phyloP scores from a whole-genome alignment of 2,113 vertebrate genomes.

The Prunella himalayana region DNA sequence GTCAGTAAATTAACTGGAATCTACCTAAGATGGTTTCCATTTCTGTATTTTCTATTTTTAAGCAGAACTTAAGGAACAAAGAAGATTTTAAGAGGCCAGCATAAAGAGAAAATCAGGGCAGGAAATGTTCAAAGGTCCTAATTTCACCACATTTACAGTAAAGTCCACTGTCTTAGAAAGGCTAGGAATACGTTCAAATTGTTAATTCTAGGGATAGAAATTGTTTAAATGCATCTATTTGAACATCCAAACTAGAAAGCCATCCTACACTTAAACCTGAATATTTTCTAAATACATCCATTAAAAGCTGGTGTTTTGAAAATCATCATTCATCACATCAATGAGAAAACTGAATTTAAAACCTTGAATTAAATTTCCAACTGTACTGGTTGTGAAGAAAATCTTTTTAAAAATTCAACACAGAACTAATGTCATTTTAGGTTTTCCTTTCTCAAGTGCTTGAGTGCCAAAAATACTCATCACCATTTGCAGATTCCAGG shows the following conservation, averaged over 20 bases:
- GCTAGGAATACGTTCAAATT: not conserved
- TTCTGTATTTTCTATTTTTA: not conserved
- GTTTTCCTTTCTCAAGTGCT: not conserved
- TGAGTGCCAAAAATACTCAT: constrained; percentile 17
- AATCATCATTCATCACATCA: not conserved
- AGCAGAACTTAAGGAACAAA: not conserved
- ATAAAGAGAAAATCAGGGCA: not conserved
- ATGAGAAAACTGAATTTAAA: not conserved
- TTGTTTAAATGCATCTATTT: not conserved
- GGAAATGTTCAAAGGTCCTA: not conserved
- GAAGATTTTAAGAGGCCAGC: not conserved
- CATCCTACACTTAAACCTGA: not conserved
- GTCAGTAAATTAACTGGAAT: not conserved
- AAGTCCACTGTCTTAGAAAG: not conserved
- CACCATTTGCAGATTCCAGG: constrained; percentile 32
- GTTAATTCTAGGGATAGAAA: not conserved
- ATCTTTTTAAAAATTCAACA: not conserved
- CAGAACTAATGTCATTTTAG: not conserved
- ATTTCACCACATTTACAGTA: not conserved
- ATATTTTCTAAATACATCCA: not conserved
- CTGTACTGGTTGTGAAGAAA: not conserved
- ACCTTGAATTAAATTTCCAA: not conserved
- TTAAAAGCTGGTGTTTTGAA: not conserved
- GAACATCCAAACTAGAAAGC: not conserved
- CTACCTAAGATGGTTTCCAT: not conserved